Evolutionary conservation across 2,888 invertebrate genomes (phyloP), one percentile per base, ranked within the genome.

Genomic region (Trichacis sp.): DNA sequence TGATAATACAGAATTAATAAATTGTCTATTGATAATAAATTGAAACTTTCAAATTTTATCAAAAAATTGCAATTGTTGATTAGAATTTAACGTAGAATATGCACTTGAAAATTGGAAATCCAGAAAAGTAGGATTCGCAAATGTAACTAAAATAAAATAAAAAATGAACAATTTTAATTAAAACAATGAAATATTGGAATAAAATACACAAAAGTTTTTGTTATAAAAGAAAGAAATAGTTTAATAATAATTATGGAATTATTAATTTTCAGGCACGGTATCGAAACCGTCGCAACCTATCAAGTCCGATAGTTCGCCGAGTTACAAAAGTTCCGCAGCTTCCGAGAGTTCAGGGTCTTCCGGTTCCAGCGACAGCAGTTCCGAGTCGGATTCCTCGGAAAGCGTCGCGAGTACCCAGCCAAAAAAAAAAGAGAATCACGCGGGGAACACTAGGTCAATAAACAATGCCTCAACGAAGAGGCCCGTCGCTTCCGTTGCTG

Each of bases 311-410:
- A 91, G 88, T 74, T 87, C 88, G 0, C 86, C 90, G 0, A 91
- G 88, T 74, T 89, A 88, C 58, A 89, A 91, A 73, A 91, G 89
- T 36, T 90, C 90, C 0, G 82, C 76, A 18, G 81, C 75, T 19
- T 89, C 92, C 0, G 90, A 89, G 64, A 90, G 89, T 55, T 91
- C 92, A 0, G 92, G 89, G 38, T 90, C 91, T 2, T 91, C 89
- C 0, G 90, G 89, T 1, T 89, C 90, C 0, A 75, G 84, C 69
- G 73, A 77, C 63, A 75, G 78, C 36, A 91, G 90, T 73, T 89
- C 90, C 0, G 93, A 92, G 70, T 89, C 90, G 0, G 93, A 93
- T 68, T 90, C 92, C 0, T 90, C 91, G 0, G 83, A 85, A 49
- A 87, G 86, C 63, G 84, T 84, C 9, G 85, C 85, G 2, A 87